Evolutionary conservation across 1,140 invertebrate genomes (phyloP), one percentile per base, ranked within the genome.

Genomic region (Matsumurasca onukii): DNA sequence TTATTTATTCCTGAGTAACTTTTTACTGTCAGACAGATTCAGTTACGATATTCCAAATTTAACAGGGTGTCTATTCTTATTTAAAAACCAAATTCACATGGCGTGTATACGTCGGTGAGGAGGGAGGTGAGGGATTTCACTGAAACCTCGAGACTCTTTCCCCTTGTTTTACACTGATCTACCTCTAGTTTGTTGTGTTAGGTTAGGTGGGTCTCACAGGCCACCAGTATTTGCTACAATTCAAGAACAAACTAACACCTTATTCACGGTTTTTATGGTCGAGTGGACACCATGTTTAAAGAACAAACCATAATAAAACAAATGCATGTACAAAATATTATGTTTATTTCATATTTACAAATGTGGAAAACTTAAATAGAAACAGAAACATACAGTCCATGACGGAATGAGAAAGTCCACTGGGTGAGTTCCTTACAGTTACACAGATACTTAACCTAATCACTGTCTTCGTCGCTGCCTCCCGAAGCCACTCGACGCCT

Each of bases 401-500:
- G 9, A 12, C 39, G 39, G 39, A 12, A 45, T n/a, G 39, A n/a
- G 39, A 45, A 45, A n/a, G 39, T 12, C 9, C 39, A 45, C 9
- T 45, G n/a, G 39, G 39, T 12, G n/a, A 12, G 39, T 45, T 9
- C 22, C 22, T 55, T 24, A 9, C 22, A 55, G 5, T n/a, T n/a
- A n/a, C n/a, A n/a, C n/a, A n/a, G n/a, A n/a, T n/a, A n/a, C n/a
- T n/a, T n/a, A n/a, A n/a, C 20, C n/a, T 20, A 63, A 31, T 63
- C 61, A 31, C 61, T 63, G 5, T 63, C 65, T 62, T 25, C 52
- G 29, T 70, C 72, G 59, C 57, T 65, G 0, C 52, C 71, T 25
- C 59, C 57, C 24, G 70, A 78, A n/a, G 78, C 81, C 67, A 80
- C 81, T 0, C 82, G 80, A 17, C 78, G 75, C 31, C 82, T 79